Percentiles rank a stretch among this genome's conserved stretches.
phyloP scores from a whole-genome alignment of 2,113 vertebrate genomes.

The Ondatra zibethicus region DNA sequence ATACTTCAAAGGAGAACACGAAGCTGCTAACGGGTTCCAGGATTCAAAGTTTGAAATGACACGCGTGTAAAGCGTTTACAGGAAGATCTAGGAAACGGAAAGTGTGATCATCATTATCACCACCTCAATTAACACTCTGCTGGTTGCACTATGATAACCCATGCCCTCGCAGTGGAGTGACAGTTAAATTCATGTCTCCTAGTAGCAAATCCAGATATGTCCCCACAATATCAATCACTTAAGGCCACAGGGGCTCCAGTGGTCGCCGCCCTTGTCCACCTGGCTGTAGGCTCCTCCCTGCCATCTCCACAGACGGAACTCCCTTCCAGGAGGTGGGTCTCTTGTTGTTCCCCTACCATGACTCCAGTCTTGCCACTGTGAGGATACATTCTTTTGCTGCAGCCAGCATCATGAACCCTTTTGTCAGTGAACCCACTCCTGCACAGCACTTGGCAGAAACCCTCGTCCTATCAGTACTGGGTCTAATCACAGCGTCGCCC shows the following conservation, averaged over 20 bases:
- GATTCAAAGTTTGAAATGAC: background rate
- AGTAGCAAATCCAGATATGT: background rate
- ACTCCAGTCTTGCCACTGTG: background rate
- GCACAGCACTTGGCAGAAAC: background rate
- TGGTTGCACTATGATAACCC: background rate
- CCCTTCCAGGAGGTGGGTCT: background rate
- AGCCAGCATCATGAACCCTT: background rate
- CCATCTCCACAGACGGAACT: background rate
- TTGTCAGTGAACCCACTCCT: rapidly evolving
- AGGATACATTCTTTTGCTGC: background rate
- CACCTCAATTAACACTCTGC: too few species aligned
- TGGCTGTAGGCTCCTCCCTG: too few species aligned
- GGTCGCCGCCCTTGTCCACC: background rate
- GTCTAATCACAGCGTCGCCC: background rate
- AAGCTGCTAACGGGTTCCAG: background rate
- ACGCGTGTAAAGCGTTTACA: background rate
- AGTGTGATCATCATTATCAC: background rate
- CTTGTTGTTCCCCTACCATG: background rate
- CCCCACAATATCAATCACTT: rapidly evolving
- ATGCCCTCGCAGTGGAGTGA: background rate
- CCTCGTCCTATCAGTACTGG: background rate
- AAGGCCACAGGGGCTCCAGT: background rate
- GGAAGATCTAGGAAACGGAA: background rate
- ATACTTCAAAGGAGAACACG: background rate
- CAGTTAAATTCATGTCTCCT: background rate